Percentiles rank a stretch among this genome's conserved stretches.
These are phyloP conservation scores for Galago senegalensis DNA, from an alignment of 2,797 vertebrate genomes.

Conservation along the genomic window DNA sequence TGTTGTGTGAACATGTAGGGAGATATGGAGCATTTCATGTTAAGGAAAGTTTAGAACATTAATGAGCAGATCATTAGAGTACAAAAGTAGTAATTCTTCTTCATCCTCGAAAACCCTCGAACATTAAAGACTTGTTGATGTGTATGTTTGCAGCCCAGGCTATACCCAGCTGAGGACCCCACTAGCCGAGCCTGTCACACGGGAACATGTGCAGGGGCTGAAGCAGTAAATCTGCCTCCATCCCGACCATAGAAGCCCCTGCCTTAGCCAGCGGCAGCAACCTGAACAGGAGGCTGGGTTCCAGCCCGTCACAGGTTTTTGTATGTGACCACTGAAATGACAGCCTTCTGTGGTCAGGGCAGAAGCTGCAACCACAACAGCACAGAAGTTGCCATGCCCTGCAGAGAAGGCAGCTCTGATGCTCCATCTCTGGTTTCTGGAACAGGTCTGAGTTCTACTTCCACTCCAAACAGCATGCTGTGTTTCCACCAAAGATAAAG, in stretches of 20 bases:
- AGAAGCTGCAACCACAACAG: background rate
- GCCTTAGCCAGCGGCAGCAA: background rate
- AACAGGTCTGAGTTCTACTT: background rate
- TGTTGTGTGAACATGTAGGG: background rate
- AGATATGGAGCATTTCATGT: background rate
- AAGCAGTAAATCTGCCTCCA: background rate
- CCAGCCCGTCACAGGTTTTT: background rate
- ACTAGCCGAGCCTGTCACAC: background rate
- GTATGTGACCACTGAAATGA: background rate
- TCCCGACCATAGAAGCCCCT: background rate
- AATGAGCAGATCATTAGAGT: background rate
- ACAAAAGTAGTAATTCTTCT: background rate
- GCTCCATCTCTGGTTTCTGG: background rate
- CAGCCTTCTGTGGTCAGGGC: background rate
- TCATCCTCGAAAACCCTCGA: background rate
- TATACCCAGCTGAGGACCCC: background rate
- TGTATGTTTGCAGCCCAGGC: background rate
- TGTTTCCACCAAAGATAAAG: background rate
- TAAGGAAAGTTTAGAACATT: constrained; percentile 1
- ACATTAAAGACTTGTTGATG: background rate
- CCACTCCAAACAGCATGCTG: background rate
- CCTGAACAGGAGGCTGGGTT: background rate
- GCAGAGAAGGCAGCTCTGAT: background rate
- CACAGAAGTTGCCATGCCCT: background rate
- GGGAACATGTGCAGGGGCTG: background rate